Evolutionary conservation across 2,888 invertebrate genomes (phyloP).

Genomic region (Drosophila rubida): DNA sequence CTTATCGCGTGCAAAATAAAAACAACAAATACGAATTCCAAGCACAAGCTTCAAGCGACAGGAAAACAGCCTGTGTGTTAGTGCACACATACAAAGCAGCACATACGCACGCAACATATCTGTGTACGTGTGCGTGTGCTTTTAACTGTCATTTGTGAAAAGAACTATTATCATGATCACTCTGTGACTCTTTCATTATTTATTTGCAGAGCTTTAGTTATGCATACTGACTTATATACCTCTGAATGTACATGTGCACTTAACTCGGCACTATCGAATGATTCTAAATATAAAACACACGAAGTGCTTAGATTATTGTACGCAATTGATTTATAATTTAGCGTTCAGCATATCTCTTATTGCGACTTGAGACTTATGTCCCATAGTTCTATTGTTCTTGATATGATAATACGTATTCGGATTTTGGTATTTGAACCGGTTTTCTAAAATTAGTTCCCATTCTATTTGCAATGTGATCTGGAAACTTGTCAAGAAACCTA

Average conservation of each 20-base stretch:
- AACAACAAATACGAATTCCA: constrained; percentile 28
- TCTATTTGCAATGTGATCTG: not conserved
- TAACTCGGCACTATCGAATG: constrained; percentile 31
- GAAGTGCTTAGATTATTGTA: constrained; percentile 19
- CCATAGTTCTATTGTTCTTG: not conserved
- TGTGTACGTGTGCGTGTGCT: not conserved
- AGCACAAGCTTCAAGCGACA: constrained; percentile 29
- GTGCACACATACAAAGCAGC: not conserved
- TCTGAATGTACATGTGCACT: constrained; percentile 1
- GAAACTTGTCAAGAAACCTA: not conserved
- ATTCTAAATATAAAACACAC: constrained; percentile 42
- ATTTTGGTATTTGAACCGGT: not conserved
- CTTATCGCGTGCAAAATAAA: constrained; percentile 59
- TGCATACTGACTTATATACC: not conserved
- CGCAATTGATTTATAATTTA: constrained; percentile 42
- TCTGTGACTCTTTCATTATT: constrained; percentile 8
- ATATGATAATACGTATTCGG: not conserved
- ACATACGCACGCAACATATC: not conserved
- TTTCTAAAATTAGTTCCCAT: constrained; percentile 2
- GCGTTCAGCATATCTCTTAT: constrained; percentile 6
- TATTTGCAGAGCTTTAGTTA: constrained; percentile 23
- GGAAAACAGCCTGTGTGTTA: constrained; percentile 22
- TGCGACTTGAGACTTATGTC: constrained; percentile 4
- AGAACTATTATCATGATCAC: constrained; percentile 15
- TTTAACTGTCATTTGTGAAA: constrained; percentile 13